Evolutionary conservation across 2,888 invertebrate genomes (phyloP).

Genomic region (Cerceris ruficornis): DNA sequence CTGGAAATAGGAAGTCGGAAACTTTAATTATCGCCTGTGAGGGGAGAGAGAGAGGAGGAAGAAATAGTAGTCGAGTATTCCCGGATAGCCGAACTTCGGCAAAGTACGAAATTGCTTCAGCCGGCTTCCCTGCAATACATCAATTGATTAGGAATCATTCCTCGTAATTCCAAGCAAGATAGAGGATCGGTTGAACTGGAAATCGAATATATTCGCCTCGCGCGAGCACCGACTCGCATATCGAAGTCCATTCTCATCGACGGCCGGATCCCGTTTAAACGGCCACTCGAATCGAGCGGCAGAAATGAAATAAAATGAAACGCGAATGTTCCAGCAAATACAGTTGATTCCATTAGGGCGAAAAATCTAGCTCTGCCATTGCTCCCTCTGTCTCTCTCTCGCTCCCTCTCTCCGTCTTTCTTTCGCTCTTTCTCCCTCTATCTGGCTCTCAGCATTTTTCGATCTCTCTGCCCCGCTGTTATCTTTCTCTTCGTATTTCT

Average conservation of each 20-base stretch:
- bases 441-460: no score
- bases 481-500: no score
- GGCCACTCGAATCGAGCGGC: constrained; percentile 9
- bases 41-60: constrained; percentile 29
- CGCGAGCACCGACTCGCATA: background rate
- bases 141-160: constrained; percentile 60
- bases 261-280: constrained; percentile 19
- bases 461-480: no score
- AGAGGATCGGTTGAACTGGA: background rate
- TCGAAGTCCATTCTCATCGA: background rate
- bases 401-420: background rate
- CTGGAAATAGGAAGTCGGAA: constrained; percentile 33
- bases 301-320: constrained; percentile 24
- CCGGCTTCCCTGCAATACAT: constrained; percentile 50
- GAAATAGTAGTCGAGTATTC: constrained; percentile 29
- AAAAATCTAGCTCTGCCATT: constrained; percentile 5
- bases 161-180: constrained; percentile 37
- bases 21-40: constrained; percentile 50
- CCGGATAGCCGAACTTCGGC: constrained; percentile 32
- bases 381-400: constrained; percentile 7
- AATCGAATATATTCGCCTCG: constrained; percentile 15
- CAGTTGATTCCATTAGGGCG: constrained; percentile 10
- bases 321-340: constrained; percentile 11
- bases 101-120: constrained; percentile 55
- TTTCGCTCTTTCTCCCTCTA: background rate